Percentiles rank a stretch among this genome's conserved stretches.
These are phyloP conservation scores for Diaphora mendica DNA, from an alignment of 2,888 invertebrate species.

Conservation along the genomic window DNA sequence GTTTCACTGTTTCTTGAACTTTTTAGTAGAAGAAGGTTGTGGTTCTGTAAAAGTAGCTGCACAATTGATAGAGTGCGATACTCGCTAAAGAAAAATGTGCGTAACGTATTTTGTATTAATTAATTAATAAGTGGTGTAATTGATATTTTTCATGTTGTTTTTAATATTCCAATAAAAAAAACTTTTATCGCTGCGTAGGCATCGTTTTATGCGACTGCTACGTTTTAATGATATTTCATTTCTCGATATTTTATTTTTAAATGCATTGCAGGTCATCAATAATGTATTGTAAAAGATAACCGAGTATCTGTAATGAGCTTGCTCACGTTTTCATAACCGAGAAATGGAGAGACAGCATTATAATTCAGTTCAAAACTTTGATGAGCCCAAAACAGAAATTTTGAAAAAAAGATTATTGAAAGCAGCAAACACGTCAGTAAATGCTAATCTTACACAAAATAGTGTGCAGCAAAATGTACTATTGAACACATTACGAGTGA, in stretches of 20 bases:
- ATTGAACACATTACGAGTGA: slow-evolving; percentile 81
- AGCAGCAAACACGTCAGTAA: slow-evolving; percentile 68
- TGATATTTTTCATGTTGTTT: slow-evolving; percentile 33
- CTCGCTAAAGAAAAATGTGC: slow-evolving; percentile 74
- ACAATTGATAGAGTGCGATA: slow-evolving; percentile 81
- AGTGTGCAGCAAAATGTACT: slow-evolving; percentile 79
- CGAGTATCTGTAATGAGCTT: slow-evolving; percentile 76
- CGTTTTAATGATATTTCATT: slow-evolving; percentile 67
- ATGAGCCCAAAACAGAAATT: slow-evolving; percentile 82
- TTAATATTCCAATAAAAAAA: slow-evolving; percentile 36
- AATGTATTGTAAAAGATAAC: slow-evolving; percentile 77
- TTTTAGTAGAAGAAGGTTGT: slow-evolving; percentile 83
- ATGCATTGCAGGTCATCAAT: slow-evolving; percentile 77
- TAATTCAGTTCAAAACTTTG: slow-evolving; percentile 86
- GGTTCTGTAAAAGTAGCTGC: slow-evolving; percentile 83
- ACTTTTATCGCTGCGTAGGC: slow-evolving; percentile 52
- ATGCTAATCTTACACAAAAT: slow-evolving; percentile 68
- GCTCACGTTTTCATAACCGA: slow-evolving; percentile 67
- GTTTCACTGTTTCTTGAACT: slow-evolving; percentile 77
- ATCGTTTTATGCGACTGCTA: slow-evolving; percentile 54
- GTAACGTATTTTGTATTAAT: slow-evolving; percentile 51
- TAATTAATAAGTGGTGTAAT: slow-evolving; percentile 32
- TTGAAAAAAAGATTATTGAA: slow-evolving; percentile 84
- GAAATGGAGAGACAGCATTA: slow-evolving; percentile 84
- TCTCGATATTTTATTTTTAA: slow-evolving; percentile 79